Conservation (phyloP, 2,797 vertebrate species). For the Thunnus albacares region DNA sequence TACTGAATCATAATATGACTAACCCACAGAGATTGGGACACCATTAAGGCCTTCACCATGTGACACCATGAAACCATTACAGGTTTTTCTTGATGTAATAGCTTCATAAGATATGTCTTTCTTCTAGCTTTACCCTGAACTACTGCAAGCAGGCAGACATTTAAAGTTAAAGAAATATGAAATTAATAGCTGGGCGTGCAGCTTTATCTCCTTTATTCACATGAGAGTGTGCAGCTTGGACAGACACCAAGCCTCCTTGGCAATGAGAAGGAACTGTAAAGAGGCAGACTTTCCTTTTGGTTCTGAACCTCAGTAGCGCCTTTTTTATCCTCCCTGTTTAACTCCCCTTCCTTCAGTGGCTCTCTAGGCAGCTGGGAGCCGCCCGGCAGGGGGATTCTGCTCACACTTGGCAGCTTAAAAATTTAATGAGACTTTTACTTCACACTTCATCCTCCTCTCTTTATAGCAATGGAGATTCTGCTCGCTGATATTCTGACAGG, state of each 20-base stretch:
- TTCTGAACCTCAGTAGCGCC: constrained; percentile 64
- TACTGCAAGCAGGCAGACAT: constrained; percentile 60
- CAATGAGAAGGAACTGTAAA: constrained; percentile 65
- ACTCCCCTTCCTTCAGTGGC: constrained; percentile 72
- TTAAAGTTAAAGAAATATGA: constrained; percentile 60
- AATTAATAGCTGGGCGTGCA: constrained; percentile 56
- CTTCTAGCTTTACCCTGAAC: constrained; percentile 28
- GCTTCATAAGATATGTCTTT: constrained; percentile 9
- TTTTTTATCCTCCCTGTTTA: constrained; percentile 79
- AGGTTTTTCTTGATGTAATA: background rate
- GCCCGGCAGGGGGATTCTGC: constrained; percentile 80
- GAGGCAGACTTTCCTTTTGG: constrained; percentile 67
- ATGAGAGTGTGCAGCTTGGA: constrained; percentile 51
- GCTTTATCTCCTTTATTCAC: constrained; percentile 61
- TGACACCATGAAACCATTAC: constrained; percentile 31
- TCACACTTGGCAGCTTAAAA: constrained; percentile 85
- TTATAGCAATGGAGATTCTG: constrained; percentile 71
- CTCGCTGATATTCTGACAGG: constrained; percentile 75
- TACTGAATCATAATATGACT: background rate
- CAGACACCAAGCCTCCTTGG: constrained; percentile 54
- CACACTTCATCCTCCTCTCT: constrained; percentile 82
- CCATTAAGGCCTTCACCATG: constrained; percentile 17
- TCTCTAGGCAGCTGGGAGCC: constrained; percentile 73
- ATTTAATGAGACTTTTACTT: constrained; percentile 88
- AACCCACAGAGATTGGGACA: background rate